These are phyloP conservation scores for Holocentrus rufus DNA, from an alignment of 2,797 vertebrate genomes.

Conservation along the genomic window DNA sequence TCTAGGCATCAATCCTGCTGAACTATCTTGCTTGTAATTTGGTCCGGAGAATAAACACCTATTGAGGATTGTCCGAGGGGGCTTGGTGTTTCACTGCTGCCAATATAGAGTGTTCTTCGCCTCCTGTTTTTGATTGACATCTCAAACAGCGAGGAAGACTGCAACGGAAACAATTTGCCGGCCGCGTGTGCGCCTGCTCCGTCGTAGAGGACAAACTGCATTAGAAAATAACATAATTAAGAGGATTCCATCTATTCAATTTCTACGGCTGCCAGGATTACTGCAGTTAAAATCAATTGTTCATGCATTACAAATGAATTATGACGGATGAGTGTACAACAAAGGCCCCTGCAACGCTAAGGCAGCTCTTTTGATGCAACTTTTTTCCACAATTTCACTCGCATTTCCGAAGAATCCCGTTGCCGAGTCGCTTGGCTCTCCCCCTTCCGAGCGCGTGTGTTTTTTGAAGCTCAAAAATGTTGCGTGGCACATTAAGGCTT, in stretches of 20 bases:
- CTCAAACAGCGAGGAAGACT: conserved; percentile 33
- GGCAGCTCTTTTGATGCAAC: conserved; percentile 3
- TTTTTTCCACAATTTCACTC: conserved; percentile 17
- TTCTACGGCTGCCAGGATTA: conserved; percentile 58
- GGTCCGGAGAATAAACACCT: conserved; percentile 43
- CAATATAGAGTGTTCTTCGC: conserved; percentile 41
- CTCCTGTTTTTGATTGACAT: conserved; percentile 53
- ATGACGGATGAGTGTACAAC: conserved; percentile 33
- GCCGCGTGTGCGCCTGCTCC: conserved; percentile 32
- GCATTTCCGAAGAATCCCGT: conserved; percentile 7
- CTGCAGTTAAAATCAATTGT: conserved; percentile 53
- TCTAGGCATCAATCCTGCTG: conserved; percentile 53
- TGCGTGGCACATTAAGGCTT: conserved; percentile 27
- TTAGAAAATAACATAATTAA: conserved; percentile 61
- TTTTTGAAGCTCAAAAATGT: conserved; percentile 45
- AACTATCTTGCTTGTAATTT: conserved; percentile 60
- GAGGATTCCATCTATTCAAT: conserved; percentile 53
- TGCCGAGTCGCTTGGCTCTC: conserved; percentile 2
- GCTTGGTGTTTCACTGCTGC: conserved; percentile 50
- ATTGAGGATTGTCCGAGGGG: conserved; percentile 44
- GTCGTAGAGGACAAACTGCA: conserved; percentile 40
- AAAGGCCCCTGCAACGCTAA: conserved; percentile 20
- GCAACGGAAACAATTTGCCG: conserved; percentile 41
- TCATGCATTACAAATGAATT: conserved; percentile 58
- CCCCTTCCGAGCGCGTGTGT: neutral